These are phyloP conservation scores for Epinephelus awoara DNA, from an alignment of 2,797 vertebrate genomes.

Conservation along the genomic window DNA sequence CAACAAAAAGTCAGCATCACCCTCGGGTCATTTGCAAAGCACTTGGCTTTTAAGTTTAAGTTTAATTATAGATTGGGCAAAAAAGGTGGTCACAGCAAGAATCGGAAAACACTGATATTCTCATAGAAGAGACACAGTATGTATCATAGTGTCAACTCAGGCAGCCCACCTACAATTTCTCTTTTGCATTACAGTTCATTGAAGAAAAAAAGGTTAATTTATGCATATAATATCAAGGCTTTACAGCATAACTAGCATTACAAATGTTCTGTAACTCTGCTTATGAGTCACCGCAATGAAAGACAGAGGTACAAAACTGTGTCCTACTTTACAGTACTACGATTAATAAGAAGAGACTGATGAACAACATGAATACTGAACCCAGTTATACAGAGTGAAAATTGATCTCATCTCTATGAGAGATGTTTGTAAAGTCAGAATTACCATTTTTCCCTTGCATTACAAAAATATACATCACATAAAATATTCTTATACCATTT, in stretches of 20 bases:
- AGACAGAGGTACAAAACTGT: not conserved
- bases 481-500: not conserved
- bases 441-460: not conserved
- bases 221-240: slow-evolving; percentile 8
- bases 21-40: slow-evolving; percentile 74
- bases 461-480: no score
- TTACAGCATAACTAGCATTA: slow-evolving; percentile 3
- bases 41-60: slow-evolving; percentile 69
- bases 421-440: not conserved
- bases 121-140: not conserved
- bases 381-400: not conserved
- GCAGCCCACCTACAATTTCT: not conserved
- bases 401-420: not conserved
- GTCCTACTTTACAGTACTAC: not conserved
- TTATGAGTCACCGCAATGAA: not conserved
- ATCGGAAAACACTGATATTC: slow-evolving; percentile 43
- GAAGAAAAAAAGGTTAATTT: not conserved
- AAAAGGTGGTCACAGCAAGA: slow-evolving; percentile 60
- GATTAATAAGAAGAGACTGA: not conserved
- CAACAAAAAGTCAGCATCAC: slow-evolving; percentile 71
- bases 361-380: not conserved
- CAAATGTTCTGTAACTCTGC: not conserved
- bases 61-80: slow-evolving; percentile 80
- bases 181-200: slow-evolving; percentile 11
- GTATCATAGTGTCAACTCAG: not conserved